Percentiles rank a stretch among this genome's conserved stretches.
phyloP scores from a whole-genome alignment of 2,797 vertebrate genomes.

The Acanthurus leucopareius region DNA sequence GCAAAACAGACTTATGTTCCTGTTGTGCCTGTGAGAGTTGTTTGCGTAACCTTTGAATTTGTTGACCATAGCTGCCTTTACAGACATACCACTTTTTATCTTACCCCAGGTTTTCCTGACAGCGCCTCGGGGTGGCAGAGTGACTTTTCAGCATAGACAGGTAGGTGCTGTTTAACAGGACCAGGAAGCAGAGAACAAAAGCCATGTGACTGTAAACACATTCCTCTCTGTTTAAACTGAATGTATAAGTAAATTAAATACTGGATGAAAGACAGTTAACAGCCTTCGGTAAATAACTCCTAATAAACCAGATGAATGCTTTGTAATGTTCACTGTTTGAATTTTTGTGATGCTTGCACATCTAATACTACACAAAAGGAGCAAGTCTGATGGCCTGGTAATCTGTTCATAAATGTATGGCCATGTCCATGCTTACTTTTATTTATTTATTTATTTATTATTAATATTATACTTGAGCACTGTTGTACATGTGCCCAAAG shows the following conservation, averaged over 20 bases:
- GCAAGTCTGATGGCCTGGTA: neutral
- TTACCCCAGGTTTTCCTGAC: conserved; percentile 9
- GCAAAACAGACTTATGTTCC: conserved; percentile 13
- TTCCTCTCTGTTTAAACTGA: neutral
- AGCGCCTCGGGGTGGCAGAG: conserved; percentile 32
- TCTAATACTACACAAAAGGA: neutral
- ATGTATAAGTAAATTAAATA: neutral
- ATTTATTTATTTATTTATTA: neutral
- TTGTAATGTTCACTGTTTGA: neutral
- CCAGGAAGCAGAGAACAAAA: neutral
- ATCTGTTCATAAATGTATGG: too few species aligned
- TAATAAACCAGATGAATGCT: neutral
- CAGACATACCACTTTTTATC: neutral
- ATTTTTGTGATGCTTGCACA: neutral
- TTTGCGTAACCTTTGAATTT: conserved; percentile 59
- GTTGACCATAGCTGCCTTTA: conserved; percentile 22
- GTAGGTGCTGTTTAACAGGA: conserved; percentile 16
- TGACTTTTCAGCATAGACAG: conserved; percentile 1
- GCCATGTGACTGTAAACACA: neutral
- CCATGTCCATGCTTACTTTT: neutral
- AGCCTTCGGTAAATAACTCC: neutral
- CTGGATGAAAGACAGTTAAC: neutral
- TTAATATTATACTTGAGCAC: neutral
- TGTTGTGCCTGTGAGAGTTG: conserved; percentile 10
- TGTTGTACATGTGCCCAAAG: neutral